Evolutionary conservation across 2,113 vertebrate genomes (phyloP).

Genomic region (Salvelinus sp.): DNA sequence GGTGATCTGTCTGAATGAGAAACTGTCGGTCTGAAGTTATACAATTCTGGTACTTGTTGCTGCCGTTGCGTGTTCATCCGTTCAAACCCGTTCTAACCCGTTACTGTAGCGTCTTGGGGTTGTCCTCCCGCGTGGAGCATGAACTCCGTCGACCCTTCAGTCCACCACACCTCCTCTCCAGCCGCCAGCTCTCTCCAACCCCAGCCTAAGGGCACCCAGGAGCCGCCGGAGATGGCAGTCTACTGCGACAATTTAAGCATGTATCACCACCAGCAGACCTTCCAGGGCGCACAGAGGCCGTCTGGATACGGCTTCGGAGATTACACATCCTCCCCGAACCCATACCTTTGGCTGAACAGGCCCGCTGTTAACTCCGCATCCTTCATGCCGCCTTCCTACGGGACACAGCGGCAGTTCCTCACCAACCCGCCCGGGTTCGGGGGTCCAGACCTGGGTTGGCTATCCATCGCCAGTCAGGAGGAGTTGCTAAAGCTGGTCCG

Average conservation of each 20-base stretch:
- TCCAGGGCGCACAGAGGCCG: conserved; percentile 73
- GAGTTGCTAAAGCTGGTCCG: conserved; percentile 93
- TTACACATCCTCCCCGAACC: conserved; percentile 72
- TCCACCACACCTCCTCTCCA: conserved; percentile 72
- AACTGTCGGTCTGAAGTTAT: conserved; percentile 37
- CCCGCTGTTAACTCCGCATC: conserved; percentile 75
- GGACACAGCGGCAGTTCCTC: conserved; percentile 81
- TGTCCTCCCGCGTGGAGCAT: conserved; percentile 70
- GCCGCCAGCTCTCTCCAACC: conserved; percentile 71
- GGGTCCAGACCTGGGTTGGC: conserved; percentile 86
- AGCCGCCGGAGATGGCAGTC: conserved; percentile 83
- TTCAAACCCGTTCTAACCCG: conserved; percentile 29
- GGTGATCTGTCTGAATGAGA: conserved; percentile 23
- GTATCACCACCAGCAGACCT: conserved; percentile 77
- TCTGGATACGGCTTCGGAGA: conserved; percentile 85
- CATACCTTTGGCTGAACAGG: conserved; percentile 81
- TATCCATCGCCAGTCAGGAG: conserved; percentile 91
- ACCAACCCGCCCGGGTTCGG: conserved; percentile 75
- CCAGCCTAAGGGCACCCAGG: conserved; percentile 76
- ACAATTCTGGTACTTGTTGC: conserved; percentile 57
- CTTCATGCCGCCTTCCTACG: conserved; percentile 81
- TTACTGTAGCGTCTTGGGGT: conserved; percentile 27
- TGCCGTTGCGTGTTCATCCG: conserved; percentile 22
- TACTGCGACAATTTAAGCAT: conserved; percentile 89
- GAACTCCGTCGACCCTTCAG: conserved; percentile 79